Percentiles rank a stretch among this genome's conserved stretches.
phyloP scores from a whole-genome alignment of 1,140 invertebrate species.

The Danaus melanippus region DNA sequence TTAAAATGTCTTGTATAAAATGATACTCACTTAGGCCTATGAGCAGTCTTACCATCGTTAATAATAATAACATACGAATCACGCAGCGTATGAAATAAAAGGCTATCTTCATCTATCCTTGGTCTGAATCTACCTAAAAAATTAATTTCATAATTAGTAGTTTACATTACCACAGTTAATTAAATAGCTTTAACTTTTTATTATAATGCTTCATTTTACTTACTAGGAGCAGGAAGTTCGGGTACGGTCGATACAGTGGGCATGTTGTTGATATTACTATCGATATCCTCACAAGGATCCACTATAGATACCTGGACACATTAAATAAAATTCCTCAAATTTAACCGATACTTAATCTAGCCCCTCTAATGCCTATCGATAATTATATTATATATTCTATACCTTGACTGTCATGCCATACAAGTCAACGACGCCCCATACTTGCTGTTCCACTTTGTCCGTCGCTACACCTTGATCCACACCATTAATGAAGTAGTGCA shows the following conservation, averaged over 20 bases:
- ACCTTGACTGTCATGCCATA: slow-evolving; percentile 97
- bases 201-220: slow-evolving; percentile 9
- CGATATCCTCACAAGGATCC: slow-evolving; percentile 41
- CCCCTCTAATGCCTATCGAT: too few relatives aligned
- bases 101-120: slow-evolving; percentile 74
- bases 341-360: too few relatives aligned
- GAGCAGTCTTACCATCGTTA: slow-evolving; percentile 89
- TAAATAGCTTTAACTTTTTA: too few relatives aligned
- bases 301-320: slow-evolving; percentile 49
- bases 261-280: slow-evolving; percentile 34
- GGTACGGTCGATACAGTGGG: slow-evolving; percentile 18
- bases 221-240: slow-evolving; percentile 32
- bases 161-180: too few relatives aligned
- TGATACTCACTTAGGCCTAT: slow-evolving; percentile 88
- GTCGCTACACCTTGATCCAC: slow-evolving; percentile 93
- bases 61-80: slow-evolving; percentile 93
- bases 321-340: not conserved
- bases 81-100: slow-evolving; percentile 91
- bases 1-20: slow-evolving; percentile 19
- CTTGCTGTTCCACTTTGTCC: slow-evolving; percentile 79
- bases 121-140: slow-evolving; percentile 39
- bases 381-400: slow-evolving; percentile 8
- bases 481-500: slow-evolving; percentile 96
- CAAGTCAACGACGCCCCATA: slow-evolving; percentile 95
- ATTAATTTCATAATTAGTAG: not conserved